These are phyloP conservation scores for Chelonoidis abingdonii DNA, from an alignment of 2,113 vertebrate genomes.

Conservation along the genomic window DNA sequence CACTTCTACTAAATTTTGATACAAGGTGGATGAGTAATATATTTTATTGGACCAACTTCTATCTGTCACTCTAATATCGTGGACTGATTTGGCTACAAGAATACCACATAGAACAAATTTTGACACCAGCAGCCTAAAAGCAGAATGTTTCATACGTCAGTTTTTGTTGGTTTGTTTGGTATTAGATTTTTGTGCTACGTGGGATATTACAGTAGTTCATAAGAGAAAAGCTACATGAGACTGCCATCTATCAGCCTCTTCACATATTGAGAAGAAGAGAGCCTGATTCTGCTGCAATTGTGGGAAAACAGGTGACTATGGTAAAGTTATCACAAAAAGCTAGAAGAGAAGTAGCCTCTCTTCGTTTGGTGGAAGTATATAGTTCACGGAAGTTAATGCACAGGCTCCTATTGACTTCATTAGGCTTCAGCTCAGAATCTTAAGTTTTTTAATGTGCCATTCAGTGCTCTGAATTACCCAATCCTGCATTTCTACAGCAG, in stretches of 20 bases:
- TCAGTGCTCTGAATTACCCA: neutral
- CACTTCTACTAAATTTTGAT: neutral
- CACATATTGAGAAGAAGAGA: neutral
- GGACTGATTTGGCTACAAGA: neutral
- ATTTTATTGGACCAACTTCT: neutral
- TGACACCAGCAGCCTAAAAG: neutral
- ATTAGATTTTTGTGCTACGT: neutral
- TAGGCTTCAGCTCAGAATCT: neutral
- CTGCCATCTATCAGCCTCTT: neutral
- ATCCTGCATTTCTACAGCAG: neutral
- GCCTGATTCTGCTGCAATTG: neutral
- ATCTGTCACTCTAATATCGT: neutral
- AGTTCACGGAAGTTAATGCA: neutral
- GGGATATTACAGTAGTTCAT: neutral
- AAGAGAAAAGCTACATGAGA: neutral
- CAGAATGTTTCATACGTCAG: neutral
- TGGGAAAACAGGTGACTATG: neutral
- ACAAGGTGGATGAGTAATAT: neutral
- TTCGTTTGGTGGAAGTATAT: neutral
- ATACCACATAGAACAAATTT: neutral
- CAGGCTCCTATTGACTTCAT: neutral
- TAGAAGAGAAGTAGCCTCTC: neutral
- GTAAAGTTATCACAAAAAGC: neutral
- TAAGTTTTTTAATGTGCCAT: neutral
- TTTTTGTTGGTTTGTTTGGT: neutral